Evolutionary conservation across 2,888 invertebrate species (phyloP), one percentile per base, ranked within the genome.

Genomic region (Zygothrica quintamaculata): DNA sequence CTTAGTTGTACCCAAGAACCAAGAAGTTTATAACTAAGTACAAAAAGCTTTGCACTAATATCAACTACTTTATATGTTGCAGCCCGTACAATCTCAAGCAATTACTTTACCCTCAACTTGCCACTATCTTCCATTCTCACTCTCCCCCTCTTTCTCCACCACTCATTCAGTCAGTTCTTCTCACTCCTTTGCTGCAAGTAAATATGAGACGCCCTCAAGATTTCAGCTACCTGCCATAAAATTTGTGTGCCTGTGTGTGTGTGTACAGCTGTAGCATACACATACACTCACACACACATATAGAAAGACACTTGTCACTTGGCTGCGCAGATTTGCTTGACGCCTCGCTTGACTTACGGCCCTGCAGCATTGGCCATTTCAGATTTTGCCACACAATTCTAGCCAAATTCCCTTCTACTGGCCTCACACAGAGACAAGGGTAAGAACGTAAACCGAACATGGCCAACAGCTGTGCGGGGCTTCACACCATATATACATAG

Each of bases 381-480:
- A 53, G 59, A 52, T 55, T 46, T 58, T 56, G 71, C 57, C 47
- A 51, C 51, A 34, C 42, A 55, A 48, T 43, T 36, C 34, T 12
- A 22, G 40, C 18, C 18, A 29, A n/a, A 7, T 29, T 9, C n/a
- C 40, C 11, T 6, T 13, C 33, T 22, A 9, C 15, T 36, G n/a
- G 15, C 16, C 13, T 11, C 22, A 25, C 22, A 9, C 48, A 59
- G 42, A 53, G 57, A 72, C 72, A 72, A 72, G 76, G 76, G 72
- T 74, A 55, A 81, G 52, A 77, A 47, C 72, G 80, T 60, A 62
- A 70, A 52, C 59, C 65, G 71, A 72, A 71, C 58, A 56, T 73
- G 61, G 70, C 64, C 64, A 67, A 70, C 84, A 86, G 72, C 78
- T 81, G 78, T 77, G 85, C 65, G 64, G 77, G 87, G 79, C 87